Evolutionary conservation across 2,888 invertebrate genomes (phyloP).

Genomic region (Chloroclystis v-ata): DNA sequence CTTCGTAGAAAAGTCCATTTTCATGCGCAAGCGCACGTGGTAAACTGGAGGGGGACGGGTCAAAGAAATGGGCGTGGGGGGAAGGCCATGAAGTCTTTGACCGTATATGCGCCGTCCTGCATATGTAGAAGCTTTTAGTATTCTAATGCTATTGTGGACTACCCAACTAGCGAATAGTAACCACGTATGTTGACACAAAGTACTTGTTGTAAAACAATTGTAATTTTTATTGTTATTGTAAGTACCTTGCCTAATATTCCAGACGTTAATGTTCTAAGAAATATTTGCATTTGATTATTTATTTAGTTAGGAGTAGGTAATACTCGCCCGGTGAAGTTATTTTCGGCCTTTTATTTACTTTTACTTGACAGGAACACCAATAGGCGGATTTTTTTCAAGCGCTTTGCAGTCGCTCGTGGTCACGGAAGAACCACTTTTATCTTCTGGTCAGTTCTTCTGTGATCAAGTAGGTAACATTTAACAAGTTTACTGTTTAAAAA

Average conservation of each 20-base stretch:
- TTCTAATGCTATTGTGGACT: conserved; percentile 60
- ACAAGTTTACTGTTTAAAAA: no score
- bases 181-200: conserved; percentile 62
- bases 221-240: conserved; percentile 56
- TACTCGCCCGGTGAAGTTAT: no score
- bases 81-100: conserved; percentile 58
- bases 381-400: no score
- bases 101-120: conserved; percentile 65
- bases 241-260: conserved; percentile 41
- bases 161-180: conserved; percentile 66
- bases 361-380: no score
- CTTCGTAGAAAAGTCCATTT: conserved; percentile 69
- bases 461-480: no score
- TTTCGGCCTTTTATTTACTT: no score
- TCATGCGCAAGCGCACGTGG: conserved; percentile 57
- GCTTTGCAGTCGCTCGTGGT: no score
- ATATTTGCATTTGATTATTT: conserved; percentile 38
- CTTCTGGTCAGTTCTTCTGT: no score
- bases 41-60: conserved; percentile 32
- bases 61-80: conserved; percentile 30
- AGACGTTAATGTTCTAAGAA: conserved; percentile 45
- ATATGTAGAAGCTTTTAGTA: conserved; percentile 66
- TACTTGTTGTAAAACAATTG: conserved; percentile 54
- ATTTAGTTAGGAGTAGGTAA: no score
- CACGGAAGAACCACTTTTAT: no score